These are phyloP conservation scores for Crocodylus rhombifer DNA, from an alignment of 2,797 vertebrate species.

Conservation along the genomic window DNA sequence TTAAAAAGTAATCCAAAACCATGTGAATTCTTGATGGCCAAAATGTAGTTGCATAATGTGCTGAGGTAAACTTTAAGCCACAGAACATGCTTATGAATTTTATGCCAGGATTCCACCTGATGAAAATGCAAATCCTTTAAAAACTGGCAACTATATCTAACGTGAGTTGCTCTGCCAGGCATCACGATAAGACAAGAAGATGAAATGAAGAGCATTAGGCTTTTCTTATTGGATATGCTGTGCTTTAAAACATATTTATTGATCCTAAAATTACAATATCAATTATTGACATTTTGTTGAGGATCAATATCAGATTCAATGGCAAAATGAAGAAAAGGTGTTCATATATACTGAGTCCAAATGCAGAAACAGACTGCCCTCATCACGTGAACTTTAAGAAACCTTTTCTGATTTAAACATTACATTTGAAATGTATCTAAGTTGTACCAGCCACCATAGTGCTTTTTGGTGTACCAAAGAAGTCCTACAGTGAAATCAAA, in stretches of 20 bases:
- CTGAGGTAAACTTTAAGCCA: accelerated
- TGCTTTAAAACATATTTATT: conserved; percentile 74
- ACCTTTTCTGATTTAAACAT: conserved; percentile 65
- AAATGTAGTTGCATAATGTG: conserved; percentile 9
- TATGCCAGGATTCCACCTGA: not conserved
- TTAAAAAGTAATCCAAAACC: not conserved
- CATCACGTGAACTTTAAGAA: conserved; percentile 37
- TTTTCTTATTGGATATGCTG: conserved; percentile 35
- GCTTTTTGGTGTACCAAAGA: conserved; percentile 58
- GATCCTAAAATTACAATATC: conserved; percentile 70
- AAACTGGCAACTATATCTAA: conserved; percentile 1
- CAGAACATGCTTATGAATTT: not conserved
- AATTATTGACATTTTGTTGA: conserved; percentile 63
- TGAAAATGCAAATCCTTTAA: not conserved
- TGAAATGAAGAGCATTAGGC: conserved; percentile 52
- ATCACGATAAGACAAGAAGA: not conserved
- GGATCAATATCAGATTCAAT: conserved; percentile 63
- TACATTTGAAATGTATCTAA: conserved; percentile 47
- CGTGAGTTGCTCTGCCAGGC: not conserved
- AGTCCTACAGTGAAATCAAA: conserved; percentile 60
- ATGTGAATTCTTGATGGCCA: not conserved
- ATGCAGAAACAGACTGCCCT: conserved; percentile 48
- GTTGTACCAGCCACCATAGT: conserved; percentile 44
- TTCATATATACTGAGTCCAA: conserved; percentile 54
- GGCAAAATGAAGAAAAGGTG: conserved; percentile 63